Evolutionary conservation across 2,888 invertebrate species (phyloP), one percentile per base, ranked within the genome.

Genomic region (Tuta absoluta): DNA sequence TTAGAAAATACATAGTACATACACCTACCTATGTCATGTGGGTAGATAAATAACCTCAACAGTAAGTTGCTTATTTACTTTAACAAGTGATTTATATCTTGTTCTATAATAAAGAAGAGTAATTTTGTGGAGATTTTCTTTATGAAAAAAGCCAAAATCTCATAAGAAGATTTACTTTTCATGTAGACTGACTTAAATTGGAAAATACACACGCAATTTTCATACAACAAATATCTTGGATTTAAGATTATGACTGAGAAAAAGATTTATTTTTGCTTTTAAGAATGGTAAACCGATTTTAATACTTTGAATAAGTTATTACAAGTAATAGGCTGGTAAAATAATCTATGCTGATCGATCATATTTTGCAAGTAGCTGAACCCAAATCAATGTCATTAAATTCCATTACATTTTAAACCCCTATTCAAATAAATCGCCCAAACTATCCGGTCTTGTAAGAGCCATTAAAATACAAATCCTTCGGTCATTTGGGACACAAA

Each of bases 401-500:
- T 33, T 33, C 28, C 56, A 56, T 56, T 56, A 56, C n/a, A 56
- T 56, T 56, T 56, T 24, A 56, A 56, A 33, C 56, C 56, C 56
- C 65, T 65, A 72, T 71, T 69, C 67, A 68, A 58, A 64, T 66
- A 56, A 66, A 66, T 65, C 63, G 33, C 33, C 33, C 33, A 37
- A 37, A 51, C 62, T 51, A 65, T 33, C 38, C 62, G 70, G 71
- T 71, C 73, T 69, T 68, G 67, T 67, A 70, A 66, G 70, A 64
- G 68, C 68, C 68, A 72, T 75, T 75, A 67, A 71, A 71, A 66
- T 65, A 67, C 71, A 70, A 72, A 76, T 76, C 72, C 70, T 67
- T 23, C 56, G 45, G 62, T 68, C 68, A 73, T 75, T 73, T 71
- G 67, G 63, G 72, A 69, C 63, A 63, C 66, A 56, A 71, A 66